Base-by-base conservation (phyloP, 2,888 invertebrate species). In the Bombylius major region DNA sequence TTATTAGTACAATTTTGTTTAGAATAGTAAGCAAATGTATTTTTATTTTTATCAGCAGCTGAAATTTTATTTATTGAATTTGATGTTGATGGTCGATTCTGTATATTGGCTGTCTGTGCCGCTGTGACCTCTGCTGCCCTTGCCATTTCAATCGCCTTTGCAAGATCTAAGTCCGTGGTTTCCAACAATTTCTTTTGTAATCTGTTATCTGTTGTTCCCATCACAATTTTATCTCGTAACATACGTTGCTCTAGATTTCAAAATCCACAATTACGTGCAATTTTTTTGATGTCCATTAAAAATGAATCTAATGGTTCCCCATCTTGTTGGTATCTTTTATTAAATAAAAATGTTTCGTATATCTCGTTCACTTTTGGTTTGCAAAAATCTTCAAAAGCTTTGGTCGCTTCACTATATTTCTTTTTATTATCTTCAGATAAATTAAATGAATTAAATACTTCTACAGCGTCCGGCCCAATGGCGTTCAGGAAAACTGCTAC, bases 401-500 rank as follows among this genome's bases (percentile, higher is more conserved):
- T 44, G 12, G 60, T 47, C 5, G 64, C 61, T 14, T 50, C 34
- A 5, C 56, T 53, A 45, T 53, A 55, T n/a, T 56, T 46, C 48
- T 56, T 60, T 34, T 56, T 59, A 4, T 63, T 55, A 8, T 49
- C 58, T 5, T 58, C 61, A 0, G 56, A 51, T 13, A 65, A 50
- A 23, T 51, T 56, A 36, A 64, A 63, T 11, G 62, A 62, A n/a
- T 64, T 57, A 47, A 49, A 62, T 47, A 58, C 59, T 14, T 64
- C 62, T 11, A 60, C 50, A 0, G 62, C 61, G 13, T 62, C 62
- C 5, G 61, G 58, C 12, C 63, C 63, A n/a, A 62, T 59, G 1
- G 59, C 54, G 31, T 65, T 60, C 13, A 64, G 49, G 9, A 63
- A 56, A 44, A 63, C 59, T n/a, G 62, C 62, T 3, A 61, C 56